Base-by-base conservation (phyloP, 1,140 invertebrate genomes). In the Scylla paramamosain region DNA sequence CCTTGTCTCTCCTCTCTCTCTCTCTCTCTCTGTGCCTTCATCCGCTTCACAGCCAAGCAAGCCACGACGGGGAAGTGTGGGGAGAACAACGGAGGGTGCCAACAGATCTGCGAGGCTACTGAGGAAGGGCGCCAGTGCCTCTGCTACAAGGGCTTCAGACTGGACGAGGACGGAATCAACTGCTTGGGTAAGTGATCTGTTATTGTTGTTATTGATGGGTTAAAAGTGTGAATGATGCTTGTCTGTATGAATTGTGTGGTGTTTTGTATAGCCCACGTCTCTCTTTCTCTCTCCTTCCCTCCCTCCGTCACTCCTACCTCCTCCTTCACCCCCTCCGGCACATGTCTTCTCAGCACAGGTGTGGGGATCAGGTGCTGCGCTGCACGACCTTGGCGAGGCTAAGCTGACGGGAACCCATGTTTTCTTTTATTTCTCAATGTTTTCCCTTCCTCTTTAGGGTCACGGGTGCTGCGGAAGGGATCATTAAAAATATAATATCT, bases 101-200 rank as follows among this genome's bases (percentile, higher is more conserved):
- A 97, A 67, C 97, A 97, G 91, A 96, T 97, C 31, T 97, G 97
- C 94, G 92, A 95, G 89, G 29, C 97, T 67, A 96, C 97, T 88
- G 96, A 96, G n/a, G 96, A 96, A 46, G 96, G 96, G 39, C 84
- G 92, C 16, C 91, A 93, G 31, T 97, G 96, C 95, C 92, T 96
- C 28, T 97, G 96, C 93, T 96, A 96, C 95, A 96, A 96, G 31
- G 96, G 96, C n/a, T 97, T 96, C 94, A 93, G 52, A 29, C 96
- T 97, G 4, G 39, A 95, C 28, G 90, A 95, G 0, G 96, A 97
- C 82, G 95, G 94, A 0, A 52, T 91, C 28, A 95, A 95, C 25
- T 97, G 96, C 95, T 31, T 96, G 59, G 96, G 96, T 96, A 95
- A 95, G 91, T 93, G 39, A 39, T 39, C 39, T 39, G 39, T 39